Percentiles rank a stretch among this genome's conserved stretches.
These are phyloP conservation scores for Melipona bicolor DNA, from an alignment of 2,888 invertebrate genomes.

Conservation along the genomic window DNA sequence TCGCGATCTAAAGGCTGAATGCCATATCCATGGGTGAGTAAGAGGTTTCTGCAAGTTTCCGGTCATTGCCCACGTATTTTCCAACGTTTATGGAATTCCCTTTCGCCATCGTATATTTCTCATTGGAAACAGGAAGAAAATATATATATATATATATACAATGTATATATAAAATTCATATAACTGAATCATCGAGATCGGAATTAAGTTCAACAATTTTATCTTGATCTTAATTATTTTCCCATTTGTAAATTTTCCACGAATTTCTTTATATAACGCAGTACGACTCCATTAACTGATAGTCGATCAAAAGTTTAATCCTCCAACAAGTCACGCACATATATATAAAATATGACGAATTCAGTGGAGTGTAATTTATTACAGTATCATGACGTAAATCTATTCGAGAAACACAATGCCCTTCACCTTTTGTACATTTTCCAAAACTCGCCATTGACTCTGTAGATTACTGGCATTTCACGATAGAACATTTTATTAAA, in stretches of 20 bases:
- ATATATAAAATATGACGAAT: constrained; percentile 30
- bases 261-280: background rate
- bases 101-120: too few relatives aligned
- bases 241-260: background rate
- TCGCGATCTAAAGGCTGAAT: constrained; percentile 24
- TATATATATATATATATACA: background rate
- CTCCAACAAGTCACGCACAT: constrained; percentile 33
- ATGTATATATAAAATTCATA: background rate
- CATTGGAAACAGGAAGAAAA: background rate
- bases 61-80: constrained; percentile 39
- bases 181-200: constrained; percentile 6
- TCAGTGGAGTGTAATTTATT: constrained; percentile 33
- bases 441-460: constrained; percentile 13
- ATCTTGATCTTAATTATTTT: background rate
- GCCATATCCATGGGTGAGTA: constrained; percentile 19
- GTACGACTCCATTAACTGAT: constrained; percentile 14
- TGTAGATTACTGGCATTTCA: constrained; percentile 18
- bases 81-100: constrained; percentile 4
- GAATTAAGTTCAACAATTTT: background rate
- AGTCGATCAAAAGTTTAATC: constrained; percentile 23
- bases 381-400: constrained; percentile 2
- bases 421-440: constrained; percentile 17
- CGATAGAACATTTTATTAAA: constrained; percentile 27
- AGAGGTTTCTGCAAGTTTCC: constrained; percentile 23
- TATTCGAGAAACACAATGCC: constrained; percentile 13